Evolutionary conservation across 2,888 invertebrate genomes (phyloP).

Genomic region (Toxonevra muliebris): DNA sequence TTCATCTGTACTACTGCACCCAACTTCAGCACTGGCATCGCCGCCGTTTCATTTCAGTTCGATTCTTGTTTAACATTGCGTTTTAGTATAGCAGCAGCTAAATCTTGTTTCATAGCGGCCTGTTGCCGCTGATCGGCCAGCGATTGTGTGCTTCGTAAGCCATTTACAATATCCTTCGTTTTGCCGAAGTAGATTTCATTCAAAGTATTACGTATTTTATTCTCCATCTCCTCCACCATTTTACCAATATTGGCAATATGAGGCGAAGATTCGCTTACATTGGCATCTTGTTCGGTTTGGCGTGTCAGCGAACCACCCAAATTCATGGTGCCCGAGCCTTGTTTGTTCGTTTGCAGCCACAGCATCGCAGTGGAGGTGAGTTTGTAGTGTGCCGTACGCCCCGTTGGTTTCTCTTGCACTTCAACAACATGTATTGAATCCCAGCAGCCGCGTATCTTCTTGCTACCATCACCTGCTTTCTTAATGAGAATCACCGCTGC

Average conservation of each 20-base stretch:
- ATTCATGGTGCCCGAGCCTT: slow-evolving; percentile 98
- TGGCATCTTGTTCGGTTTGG: slow-evolving; percentile 92
- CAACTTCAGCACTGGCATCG: not conserved
- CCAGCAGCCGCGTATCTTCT: slow-evolving; percentile 99
- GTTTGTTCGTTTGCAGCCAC: slow-evolving; percentile 98
- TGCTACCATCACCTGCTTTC: slow-evolving; percentile 98
- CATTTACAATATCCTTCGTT: slow-evolving; percentile 97
- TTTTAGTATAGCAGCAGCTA: slow-evolving; percentile 83
- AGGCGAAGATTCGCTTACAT: slow-evolving; percentile 91
- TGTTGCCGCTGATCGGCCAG: slow-evolving; percentile 85
- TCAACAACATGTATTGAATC: slow-evolving; percentile 99
- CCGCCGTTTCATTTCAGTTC: slow-evolving; percentile 53
- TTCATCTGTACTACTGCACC: slow-evolving; percentile 7
- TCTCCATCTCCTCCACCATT: slow-evolving; percentile 99
- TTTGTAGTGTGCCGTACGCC: slow-evolving; percentile 96
- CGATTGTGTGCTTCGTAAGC: slow-evolving; percentile 83
- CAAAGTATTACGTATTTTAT: slow-evolving; percentile 96
- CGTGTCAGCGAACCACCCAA: slow-evolving; percentile 97
- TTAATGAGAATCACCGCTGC: slow-evolving; percentile 98
- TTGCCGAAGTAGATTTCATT: slow-evolving; percentile 99
- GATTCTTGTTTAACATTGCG: slow-evolving; percentile 75
- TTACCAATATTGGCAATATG: slow-evolving; percentile 99
- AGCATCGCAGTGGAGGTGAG: slow-evolving; percentile 99
- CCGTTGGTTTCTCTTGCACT: slow-evolving; percentile 95
- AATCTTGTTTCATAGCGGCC: slow-evolving; percentile 84